Conservation (phyloP, 2,888 invertebrate genomes). For the Aleiodes alternator region DNA sequence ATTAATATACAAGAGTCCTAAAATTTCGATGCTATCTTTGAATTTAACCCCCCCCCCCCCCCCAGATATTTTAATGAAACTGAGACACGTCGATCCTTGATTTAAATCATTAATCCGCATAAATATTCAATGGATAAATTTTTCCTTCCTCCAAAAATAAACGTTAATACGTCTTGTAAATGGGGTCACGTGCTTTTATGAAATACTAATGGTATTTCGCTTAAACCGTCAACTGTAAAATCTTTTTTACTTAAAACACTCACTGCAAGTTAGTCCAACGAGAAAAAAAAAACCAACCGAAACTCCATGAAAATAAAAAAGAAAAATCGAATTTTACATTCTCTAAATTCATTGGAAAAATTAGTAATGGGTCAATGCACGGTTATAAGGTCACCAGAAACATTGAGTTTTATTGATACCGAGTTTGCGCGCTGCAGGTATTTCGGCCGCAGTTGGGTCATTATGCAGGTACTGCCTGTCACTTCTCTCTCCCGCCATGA, state of each 20-base stretch:
- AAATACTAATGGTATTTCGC: no score
- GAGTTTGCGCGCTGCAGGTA: slow-evolving; percentile 63
- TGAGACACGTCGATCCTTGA: no score
- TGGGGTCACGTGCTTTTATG: no score
- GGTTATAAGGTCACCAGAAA: slow-evolving; percentile 29
- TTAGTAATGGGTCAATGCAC: slow-evolving; percentile 5
- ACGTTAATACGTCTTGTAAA: no score
- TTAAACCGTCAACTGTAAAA: not conserved
- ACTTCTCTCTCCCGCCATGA: slow-evolving; percentile 59
- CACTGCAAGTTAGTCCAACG: not conserved
- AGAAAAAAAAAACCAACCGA: not conserved
- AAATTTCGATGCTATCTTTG: no score
- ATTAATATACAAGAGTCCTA: no score
- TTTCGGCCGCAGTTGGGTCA: slow-evolving; percentile 66
- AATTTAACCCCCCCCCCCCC: no score
- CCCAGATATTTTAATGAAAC: no score
- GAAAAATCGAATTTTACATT: slow-evolving; percentile 1
- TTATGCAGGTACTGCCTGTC: slow-evolving; percentile 68
- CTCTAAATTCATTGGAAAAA: not conserved
- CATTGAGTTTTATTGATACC: slow-evolving; percentile 42
- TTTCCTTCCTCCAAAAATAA: no score
- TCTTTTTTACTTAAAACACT: not conserved
- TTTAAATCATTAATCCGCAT: no score
- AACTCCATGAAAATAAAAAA: not conserved
- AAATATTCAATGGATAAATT: no score